Evolutionary conservation across 2,797 vertebrate genomes (phyloP).

Genomic region (Synaphobranchus kaupii): DNA sequence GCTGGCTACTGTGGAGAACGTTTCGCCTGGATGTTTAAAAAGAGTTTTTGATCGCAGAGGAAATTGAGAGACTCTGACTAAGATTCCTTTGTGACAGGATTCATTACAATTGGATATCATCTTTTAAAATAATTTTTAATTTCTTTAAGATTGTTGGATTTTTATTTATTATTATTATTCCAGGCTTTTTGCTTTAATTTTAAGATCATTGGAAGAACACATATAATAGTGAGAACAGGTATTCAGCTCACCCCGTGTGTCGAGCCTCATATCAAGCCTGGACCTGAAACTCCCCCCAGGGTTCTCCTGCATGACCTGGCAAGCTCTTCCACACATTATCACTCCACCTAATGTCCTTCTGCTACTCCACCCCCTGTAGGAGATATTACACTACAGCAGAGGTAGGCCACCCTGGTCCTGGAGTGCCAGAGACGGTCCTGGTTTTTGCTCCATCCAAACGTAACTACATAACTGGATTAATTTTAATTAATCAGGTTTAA

Average conservation of each 20-base stretch:
- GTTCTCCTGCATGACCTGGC: not conserved
- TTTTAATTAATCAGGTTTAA: too few relatives aligned
- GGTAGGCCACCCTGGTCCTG: too few relatives aligned
- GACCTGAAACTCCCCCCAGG: not conserved
- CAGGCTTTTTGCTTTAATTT: not conserved
- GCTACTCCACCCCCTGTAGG: too few relatives aligned
- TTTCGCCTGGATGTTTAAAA: not conserved
- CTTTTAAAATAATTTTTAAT: constrained; percentile 14
- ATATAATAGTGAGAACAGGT: not conserved
- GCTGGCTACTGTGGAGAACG: not conserved
- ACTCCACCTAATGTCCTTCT: not conserved
- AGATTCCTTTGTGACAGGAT: constrained; percentile 33
- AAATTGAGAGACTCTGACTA: not conserved
- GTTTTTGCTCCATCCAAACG: too few relatives aligned
- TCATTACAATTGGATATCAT: constrained; percentile 50
- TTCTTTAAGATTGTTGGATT: not conserved
- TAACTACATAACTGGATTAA: too few relatives aligned
- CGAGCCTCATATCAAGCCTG: not conserved
- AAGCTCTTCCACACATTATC: not conserved
- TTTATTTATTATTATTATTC: not conserved
- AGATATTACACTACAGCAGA: too few relatives aligned
- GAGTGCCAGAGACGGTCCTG: too few relatives aligned
- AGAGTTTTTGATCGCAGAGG: not conserved
- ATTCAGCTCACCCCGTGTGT: not conserved
- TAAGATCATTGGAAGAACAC: not conserved